Percentiles rank a stretch among this genome's conserved stretches.
These are phyloP conservation scores for Neomicropteryx cornuta DNA, from an alignment of 1,140 invertebrate genomes.

Conservation along the genomic window DNA sequence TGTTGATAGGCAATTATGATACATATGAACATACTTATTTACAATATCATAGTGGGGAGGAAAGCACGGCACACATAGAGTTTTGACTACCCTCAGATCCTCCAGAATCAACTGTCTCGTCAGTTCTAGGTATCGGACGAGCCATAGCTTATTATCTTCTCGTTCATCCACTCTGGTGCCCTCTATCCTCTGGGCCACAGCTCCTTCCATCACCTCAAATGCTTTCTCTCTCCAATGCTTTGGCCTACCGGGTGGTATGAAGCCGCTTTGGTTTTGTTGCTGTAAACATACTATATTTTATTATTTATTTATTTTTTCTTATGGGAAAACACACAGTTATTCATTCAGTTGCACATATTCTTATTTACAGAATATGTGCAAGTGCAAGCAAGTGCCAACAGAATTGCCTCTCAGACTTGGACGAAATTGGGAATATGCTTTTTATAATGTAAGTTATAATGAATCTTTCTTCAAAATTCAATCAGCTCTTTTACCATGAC, in stretches of 20 bases:
- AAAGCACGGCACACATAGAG: constrained; percentile 87
- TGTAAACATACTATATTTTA: constrained; percentile 21
- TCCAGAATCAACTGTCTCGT: constrained; percentile 80
- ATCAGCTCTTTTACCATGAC: too few species aligned
- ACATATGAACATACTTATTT: constrained; percentile 85
- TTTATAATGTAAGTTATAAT: too few species aligned
- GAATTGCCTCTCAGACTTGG: too few species aligned
- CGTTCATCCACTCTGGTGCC: constrained; percentile 89
- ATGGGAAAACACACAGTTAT: too few species aligned
- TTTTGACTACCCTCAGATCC: constrained; percentile 87
- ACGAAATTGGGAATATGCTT: too few species aligned
- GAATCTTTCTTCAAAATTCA: too few species aligned
- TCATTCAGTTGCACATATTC: too few species aligned
- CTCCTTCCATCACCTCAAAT: constrained; percentile 71
- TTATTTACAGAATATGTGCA: too few species aligned
- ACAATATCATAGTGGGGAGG: constrained; percentile 93
- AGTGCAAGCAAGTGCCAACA: too few species aligned
- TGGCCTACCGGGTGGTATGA: constrained; percentile 85
- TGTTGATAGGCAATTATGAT: constrained; percentile 76
- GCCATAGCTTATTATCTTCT: constrained; percentile 89
- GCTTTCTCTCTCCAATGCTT: constrained; percentile 88
- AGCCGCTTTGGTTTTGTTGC: constrained; percentile 71
- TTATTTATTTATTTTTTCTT: too few species aligned
- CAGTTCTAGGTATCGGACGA: constrained; percentile 69
- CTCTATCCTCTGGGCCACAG: constrained; percentile 74